phyloP scores from a whole-genome alignment of 2,113 vertebrate genomes.

The Laterallus jamaicensis region DNA sequence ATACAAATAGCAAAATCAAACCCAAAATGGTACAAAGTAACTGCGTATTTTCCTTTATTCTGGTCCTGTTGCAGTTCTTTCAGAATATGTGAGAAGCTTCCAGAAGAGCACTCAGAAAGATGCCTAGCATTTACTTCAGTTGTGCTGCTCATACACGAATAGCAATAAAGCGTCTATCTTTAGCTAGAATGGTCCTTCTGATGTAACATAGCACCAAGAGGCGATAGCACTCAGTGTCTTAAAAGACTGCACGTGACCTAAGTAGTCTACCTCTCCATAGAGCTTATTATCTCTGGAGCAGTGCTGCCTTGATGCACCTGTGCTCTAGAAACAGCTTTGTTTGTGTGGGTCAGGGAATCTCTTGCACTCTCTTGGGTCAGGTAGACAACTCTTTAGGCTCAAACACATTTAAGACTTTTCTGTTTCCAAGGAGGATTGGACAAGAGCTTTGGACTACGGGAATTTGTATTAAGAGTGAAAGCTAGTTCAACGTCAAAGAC shows the following conservation, averaged over 20 bases:
- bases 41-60: background rate
- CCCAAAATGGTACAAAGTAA: too few relatives aligned
- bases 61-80: background rate
- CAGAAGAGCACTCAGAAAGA: background rate
- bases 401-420: background rate
- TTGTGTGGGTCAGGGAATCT: background rate
- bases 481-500: background rate
- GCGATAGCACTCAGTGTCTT: background rate
- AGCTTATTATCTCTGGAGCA: background rate
- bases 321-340: background rate
- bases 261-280: background rate
- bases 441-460: background rate
- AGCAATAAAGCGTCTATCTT: background rate
- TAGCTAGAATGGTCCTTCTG: background rate
- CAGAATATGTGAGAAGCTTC: background rate
- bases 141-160: background rate
- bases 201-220: background rate
- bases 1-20: background rate
- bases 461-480: background rate
- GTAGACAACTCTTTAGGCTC: background rate
- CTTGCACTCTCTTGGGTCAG: background rate
- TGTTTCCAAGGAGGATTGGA: background rate
- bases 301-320: background rate
- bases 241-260: background rate
- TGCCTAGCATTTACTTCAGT: background rate